Base-by-base conservation (phyloP, 2,113 vertebrate genomes). In the Arvicanthis niloticus region DNA sequence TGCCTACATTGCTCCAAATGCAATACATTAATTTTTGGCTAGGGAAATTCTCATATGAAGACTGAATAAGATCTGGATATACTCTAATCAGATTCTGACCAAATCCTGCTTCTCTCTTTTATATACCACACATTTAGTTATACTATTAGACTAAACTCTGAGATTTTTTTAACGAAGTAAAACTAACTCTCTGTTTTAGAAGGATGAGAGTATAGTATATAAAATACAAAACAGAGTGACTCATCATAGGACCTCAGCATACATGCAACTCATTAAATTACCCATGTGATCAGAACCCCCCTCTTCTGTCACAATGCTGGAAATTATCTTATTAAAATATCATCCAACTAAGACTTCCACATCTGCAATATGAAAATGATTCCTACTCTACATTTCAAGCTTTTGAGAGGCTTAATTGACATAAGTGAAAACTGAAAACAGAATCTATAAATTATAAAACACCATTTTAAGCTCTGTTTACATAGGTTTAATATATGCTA, bases 351-450 rank as follows among this genome's bases (percentile, higher is more conserved):
- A 60, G 2, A 12, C n/a, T 93, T 93, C 26, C 34, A 73, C 26
- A 3, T 68, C 58, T 19, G 3, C 7, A 82, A 3, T 72, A 34
- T 42, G 8, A 67, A 9, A 3, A 68, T 91, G 80, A 82, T 86
- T 76, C 37, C 42, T 76, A 51, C 5, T 5, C 1, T 48, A 68
- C 1, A 5, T 37, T 8, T 19, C 19, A 77, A 6, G 8, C 0
- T 65, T 96, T 58, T 88, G 24, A 91, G 53, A 93, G 21, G 53
- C 87, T 87, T 62, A 77, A 85, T 80, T 31, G 16, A 40, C 56
- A 7, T n/a, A 45, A 68, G 26, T 82, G 9, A 94, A 91, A 88
- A 10, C 1, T 65, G 21, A 37, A 85, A 96, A 67, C 45, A 2
- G 7, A 72, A 70, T 11, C 0, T 4, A 76, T 6, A 62, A 58